A percentile compares a stretch with the other conserved stretches of the same genome.
These are phyloP conservation scores for Eilema caniola DNA, from an alignment of 2,888 invertebrate species.

Conservation along the genomic window DNA sequence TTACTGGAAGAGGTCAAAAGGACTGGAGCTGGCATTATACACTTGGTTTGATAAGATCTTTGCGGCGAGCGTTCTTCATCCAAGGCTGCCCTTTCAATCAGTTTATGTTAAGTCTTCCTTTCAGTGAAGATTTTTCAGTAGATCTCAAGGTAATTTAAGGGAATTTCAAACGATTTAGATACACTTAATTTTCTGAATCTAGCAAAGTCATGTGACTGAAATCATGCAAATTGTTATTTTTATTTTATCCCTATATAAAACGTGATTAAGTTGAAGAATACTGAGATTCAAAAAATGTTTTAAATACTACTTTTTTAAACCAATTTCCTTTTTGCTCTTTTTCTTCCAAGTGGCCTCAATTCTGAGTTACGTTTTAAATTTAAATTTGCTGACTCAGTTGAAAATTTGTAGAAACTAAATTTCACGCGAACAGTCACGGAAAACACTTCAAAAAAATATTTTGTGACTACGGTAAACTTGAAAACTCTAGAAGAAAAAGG, in stretches of 20 bases:
- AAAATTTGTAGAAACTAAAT: not conserved
- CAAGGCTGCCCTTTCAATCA: conserved; percentile 32
- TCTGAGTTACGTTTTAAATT: not conserved
- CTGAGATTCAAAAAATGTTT: not conserved
- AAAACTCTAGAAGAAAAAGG: not conserved
- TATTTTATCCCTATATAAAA: not conserved
- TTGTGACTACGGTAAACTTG: not conserved
- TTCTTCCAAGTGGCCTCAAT: not conserved
- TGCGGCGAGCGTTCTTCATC: conserved; percentile 43
- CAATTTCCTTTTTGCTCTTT: not conserved
- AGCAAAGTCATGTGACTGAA: not conserved
- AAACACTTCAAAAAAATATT: not conserved
- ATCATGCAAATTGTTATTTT: not conserved
- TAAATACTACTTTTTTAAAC: not conserved
- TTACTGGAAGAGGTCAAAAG: conserved; percentile 59
- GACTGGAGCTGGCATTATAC: conserved; percentile 46
- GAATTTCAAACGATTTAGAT: conserved; percentile 19
- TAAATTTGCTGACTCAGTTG: not conserved
- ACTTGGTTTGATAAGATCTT: conserved; percentile 55
- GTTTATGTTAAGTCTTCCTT: conserved; percentile 29
- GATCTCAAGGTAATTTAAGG: conserved; percentile 31
- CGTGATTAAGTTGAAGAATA: not conserved
- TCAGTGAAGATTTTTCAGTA: conserved; percentile 27
- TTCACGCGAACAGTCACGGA: not conserved
- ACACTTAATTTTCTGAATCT: not conserved